Evolutionary conservation across 2,797 vertebrate genomes (phyloP), one percentile per base, ranked within the genome.

Genomic region (Acropternis orthonyx): DNA sequence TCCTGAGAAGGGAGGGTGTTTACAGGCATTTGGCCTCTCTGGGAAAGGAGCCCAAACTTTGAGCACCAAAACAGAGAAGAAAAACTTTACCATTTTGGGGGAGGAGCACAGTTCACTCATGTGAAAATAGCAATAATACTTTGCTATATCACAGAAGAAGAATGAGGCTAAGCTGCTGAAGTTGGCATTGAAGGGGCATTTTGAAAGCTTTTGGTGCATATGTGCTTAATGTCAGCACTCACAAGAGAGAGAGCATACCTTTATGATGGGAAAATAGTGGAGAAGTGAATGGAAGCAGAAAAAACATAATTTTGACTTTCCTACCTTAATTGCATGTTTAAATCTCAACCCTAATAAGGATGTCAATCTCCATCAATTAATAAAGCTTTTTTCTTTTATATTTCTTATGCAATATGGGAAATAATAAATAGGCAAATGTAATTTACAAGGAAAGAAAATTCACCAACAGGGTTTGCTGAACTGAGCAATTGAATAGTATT

Each of bases 241-340:
- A 58, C 8, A 69, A 24, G 52, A 73, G 27, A 72, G 41, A 34
- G 12, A 43, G 14, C 15, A 22, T 32, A n/a, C 5, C 4, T 81
- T 84, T 81, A 32, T 66, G n/a, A 66, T 55, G 34, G 32, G 18
- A 16, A 68, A 95, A 69, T 62, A 74, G 68, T 10, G 65, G 48
- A 54, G 36, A 83, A 82, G 26, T 39, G 48, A 94, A 85, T 22
- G 27, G 52, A 94, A 85, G 24, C 30, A 85, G 62, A 54, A 82
- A 65, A 90, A 76, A 1, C 7, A 2, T 12, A 58, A 16, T 55
- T 84, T 88, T 89, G 2, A 59, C n/a, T 91, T 95, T 92, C 49
- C 46, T 82, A n/a, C 77, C 62, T 93, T 91, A 49, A 61, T 58
- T 89, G 23, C 80, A 6, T 85, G 61, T 88, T 94, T 93, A 83